Evolutionary conservation across 2,797 vertebrate species (phyloP), one percentile per base, ranked within the genome.

Genomic region (Chaunax sp.): DNA sequence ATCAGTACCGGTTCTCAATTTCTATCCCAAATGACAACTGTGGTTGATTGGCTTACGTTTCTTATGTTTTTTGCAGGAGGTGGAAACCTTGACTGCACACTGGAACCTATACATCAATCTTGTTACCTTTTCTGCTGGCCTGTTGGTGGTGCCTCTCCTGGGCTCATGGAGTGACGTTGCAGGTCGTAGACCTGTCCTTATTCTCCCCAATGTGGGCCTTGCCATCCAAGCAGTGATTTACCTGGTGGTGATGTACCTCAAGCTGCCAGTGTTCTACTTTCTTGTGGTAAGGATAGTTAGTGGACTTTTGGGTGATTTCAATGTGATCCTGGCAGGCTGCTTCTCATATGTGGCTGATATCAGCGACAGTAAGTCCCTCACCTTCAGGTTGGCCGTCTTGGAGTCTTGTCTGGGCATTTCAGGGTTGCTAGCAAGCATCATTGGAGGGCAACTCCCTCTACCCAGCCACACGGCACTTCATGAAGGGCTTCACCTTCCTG

Each of bases 401-500:
- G 98, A 99, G 89, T 95, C 97, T 0, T 97, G 95, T 81, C 86
- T 98, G 0, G 98, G 97, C 6, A 9, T 94, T 0, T 95, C 96
- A 0, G 98, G 97, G 64, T 97, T 97, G 96, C 67, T 96, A 23
- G 97, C 96, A 1, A 96, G 98, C 81, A 71, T 98, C 11, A 90
- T 96, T 0, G 97, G 97, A 0, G 98, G 97, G 12, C 89, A 95
- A 96, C 82, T 94, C 96, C 0, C 87, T 99, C 40, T 98, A 97
- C 86, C 95, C 97, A 19, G 95, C 94, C 70, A 96, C 92, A 0
- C 90, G 97, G 73, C 88, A 93, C 87, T 94, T 98, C 84, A 96
- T 99, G 96, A 98, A 95, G 80, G 97, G 97, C 3, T 98, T 98
- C 80, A 83, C 96, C 0, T 99, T 99, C 90, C 94, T 98, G 16